Evolutionary conservation across 2,888 invertebrate genomes (phyloP).

Genomic region (Volucella zonaria): DNA sequence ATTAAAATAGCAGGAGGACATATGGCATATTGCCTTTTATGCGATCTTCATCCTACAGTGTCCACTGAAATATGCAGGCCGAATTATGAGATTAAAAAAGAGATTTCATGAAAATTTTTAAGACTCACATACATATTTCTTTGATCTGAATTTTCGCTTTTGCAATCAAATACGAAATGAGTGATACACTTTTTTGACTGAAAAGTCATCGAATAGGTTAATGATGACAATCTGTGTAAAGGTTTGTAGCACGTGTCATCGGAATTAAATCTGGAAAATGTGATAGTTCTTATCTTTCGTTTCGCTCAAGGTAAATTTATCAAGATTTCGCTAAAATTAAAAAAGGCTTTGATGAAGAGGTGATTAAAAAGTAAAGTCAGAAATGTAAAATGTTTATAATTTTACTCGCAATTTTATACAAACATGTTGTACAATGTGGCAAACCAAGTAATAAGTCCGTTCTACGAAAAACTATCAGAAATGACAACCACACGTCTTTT

Average conservation of each 20-base stretch:
- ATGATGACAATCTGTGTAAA: slow-evolving; percentile 29
- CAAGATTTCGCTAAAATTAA: not conserved
- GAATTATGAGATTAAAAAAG: slow-evolving; percentile 68
- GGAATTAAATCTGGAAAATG: slow-evolving; percentile 37
- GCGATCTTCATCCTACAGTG: slow-evolving; percentile 16
- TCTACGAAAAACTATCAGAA: too few species aligned
- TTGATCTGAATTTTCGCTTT: slow-evolving; percentile 4
- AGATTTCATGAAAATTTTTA: slow-evolving; percentile 30
- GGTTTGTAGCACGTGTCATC: slow-evolving; percentile 53
- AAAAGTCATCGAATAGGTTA: slow-evolving; percentile 17
- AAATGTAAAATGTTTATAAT: too few species aligned
- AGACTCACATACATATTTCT: not conserved
- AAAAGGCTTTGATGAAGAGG: not conserved
- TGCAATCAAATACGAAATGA: slow-evolving; percentile 32
- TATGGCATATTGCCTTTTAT: slow-evolving; percentile 39
- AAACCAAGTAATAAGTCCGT: too few species aligned
- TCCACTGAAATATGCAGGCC: slow-evolving; percentile 44
- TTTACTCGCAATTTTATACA: too few species aligned
- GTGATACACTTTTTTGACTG: slow-evolving; percentile 11
- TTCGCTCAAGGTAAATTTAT: not conserved
- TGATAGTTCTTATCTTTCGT: slow-evolving; percentile 22
- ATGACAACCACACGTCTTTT: too few species aligned
- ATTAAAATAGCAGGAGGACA: slow-evolving; percentile 54
- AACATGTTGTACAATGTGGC: too few species aligned
- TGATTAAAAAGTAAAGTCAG: too few species aligned